phyloP scores from a whole-genome alignment of 2,797 vertebrate species.

The Loris lydekkerianus region DNA sequence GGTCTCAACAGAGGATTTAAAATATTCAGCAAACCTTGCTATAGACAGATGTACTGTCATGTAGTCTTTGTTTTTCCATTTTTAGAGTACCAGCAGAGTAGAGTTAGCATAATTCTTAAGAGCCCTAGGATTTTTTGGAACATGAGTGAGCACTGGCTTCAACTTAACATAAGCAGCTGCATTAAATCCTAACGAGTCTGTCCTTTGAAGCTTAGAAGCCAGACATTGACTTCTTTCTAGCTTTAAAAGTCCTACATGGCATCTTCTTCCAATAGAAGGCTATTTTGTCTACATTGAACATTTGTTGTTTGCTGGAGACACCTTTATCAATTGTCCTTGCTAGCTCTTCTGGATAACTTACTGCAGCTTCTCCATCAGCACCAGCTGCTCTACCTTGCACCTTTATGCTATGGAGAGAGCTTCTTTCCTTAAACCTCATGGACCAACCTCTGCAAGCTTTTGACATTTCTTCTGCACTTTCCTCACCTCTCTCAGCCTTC shows the following conservation, averaged over 20 bases:
- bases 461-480: neutral
- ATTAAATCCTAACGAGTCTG: neutral
- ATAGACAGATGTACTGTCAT: neutral
- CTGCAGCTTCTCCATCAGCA: neutral
- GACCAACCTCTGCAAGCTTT: neutral
- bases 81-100: neutral
- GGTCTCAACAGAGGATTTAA: neutral
- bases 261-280: neutral
- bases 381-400: neutral
- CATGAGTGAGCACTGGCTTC: neutral
- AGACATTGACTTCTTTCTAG: neutral
- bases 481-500: neutral
- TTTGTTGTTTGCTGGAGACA: neutral
- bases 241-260: neutral
- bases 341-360: neutral
- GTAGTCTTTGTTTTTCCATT: neutral
- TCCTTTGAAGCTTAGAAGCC: neutral
- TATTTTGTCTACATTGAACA: neutral
- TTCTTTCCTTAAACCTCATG: neutral
- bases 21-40: neutral
- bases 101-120: neutral
- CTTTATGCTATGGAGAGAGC: neutral
- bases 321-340: neutral
- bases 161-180: neutral
- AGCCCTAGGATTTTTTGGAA: neutral